phyloP scores from a whole-genome alignment of 2,888 invertebrate species.

The Ophion obscuratus region DNA sequence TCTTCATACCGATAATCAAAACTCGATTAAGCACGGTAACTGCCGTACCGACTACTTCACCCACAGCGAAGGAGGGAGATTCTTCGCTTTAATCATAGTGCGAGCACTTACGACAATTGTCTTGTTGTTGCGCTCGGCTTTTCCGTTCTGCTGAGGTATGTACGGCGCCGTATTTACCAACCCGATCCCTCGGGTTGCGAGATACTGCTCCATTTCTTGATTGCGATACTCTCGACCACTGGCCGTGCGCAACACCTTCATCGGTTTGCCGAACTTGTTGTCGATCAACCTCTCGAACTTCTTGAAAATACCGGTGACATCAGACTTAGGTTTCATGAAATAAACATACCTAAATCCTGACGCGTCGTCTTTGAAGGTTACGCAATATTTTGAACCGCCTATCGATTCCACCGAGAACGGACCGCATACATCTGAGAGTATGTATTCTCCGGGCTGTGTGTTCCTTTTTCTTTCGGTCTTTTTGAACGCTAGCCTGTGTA shows the following conservation, averaged over 20 bases:
- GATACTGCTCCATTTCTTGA: too few relatives aligned
- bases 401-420: conserved; percentile 68
- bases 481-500: too few relatives aligned
- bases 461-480: conserved; percentile 43
- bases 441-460: conserved; percentile 69
- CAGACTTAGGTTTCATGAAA: conserved; percentile 70
- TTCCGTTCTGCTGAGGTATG: not conserved
- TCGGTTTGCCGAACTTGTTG: too few relatives aligned
- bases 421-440: conserved; percentile 73
- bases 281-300: too few relatives aligned
- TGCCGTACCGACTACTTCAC: not conserved
- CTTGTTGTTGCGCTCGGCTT: conserved; percentile 3
- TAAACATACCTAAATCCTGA: conserved; percentile 73
- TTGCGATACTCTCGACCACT: too few relatives aligned
- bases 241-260: too few relatives aligned
- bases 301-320: too few relatives aligned
- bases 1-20: not conserved
- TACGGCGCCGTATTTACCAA: too few relatives aligned
- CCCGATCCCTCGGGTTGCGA: not conserved
- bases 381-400: conserved; percentile 71
- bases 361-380: too few relatives aligned
- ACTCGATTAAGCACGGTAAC: not conserved
- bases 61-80: not conserved
- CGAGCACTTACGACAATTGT: conserved; percentile 9
- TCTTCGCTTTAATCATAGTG: conserved; percentile 6